Evolutionary conservation across 2,797 vertebrate genomes (phyloP), one percentile per base, ranked within the genome.

Genomic region (Gorsachius magnificus): DNA sequence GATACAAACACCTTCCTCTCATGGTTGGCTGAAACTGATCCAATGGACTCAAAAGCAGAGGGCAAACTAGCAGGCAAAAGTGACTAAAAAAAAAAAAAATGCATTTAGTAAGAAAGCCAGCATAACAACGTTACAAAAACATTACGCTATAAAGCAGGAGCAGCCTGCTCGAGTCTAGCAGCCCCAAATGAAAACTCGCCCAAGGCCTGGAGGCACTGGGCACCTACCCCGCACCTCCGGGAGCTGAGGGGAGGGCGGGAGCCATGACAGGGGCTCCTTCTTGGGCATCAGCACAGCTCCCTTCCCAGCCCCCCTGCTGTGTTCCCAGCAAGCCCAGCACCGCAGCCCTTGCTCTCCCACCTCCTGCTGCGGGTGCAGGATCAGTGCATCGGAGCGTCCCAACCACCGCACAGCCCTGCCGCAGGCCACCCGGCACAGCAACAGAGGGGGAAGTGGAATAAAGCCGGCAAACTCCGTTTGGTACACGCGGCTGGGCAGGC

Each of bases 91-190:
- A 74, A 22, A 46, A 21, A 21, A 21, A 3, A 21, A 46, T 2
- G 28, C 63, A 46, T 80, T 88, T 87, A 79, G 54, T 80, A 89
- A 80, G 92, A 90, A 90, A 94, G 29, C 29, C 89, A 91, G 48
- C 33, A 48, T 46, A 93, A 79, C 46, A 68, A 45, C 5, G 1
- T 63, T 51, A 79, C 46, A 63, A 63, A 92, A 92, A 20, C 35
- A 79, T 82, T 46, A 41, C 4, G 69, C 56, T 46, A 31, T 72
- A 84, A 87, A 66, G 78, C 54, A 79, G 63, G 28, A 78, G 17
- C 81, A 76, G 43, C 71, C 57, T 45, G 61, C 74, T 45, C 28
- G 65, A 68, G 45, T 43, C 46, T 28, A 38, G 26, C 81, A 89
- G 87, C 75, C 84, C 74, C 82, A 76, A 65, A 56, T 5, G 6